Base-by-base conservation (phyloP, 1,140 invertebrate species). In the Drosophila biarmipes region DNA sequence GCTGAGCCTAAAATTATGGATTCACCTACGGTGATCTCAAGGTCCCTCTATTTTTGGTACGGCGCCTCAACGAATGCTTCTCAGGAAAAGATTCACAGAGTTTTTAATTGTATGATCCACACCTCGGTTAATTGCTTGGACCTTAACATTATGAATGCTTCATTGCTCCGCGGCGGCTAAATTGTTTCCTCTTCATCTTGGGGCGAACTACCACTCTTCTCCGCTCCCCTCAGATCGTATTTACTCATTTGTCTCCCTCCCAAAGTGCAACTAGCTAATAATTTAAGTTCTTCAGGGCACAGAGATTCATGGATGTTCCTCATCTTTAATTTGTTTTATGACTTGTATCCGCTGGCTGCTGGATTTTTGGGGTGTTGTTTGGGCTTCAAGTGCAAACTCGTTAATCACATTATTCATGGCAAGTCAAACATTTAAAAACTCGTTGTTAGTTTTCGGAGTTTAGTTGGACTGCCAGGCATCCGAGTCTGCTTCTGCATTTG, bases 211-310 rank as follows among this genome's bases (percentile, higher is more conserved):
- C 24, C 21, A 43, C 38, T 68, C 29, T 11, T 29, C 46, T n/a
- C 27, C 45, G 17, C 27, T 10, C 1, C 24, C 10, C 5, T 6
- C 4, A 17, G 15, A 54, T 67, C 12, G 34, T 11, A 29, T 29
- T 31, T 34, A 24, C 46, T 53, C 38, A 63, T 54, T 55, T 35
- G 35, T 19, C 37, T 53, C 42, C 24, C 51, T 43, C n/a, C 43
- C 27, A 51, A 71, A 66, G 67, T 78, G 64, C 68, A 69, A 63
- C 64, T 58, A 62, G 42, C 56, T 78, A 67, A 67, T 71, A 45
- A 48, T 40, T 68, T 73, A 46, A 75, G 75, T 35, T 43, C 24
- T 24, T 24, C 24, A 4, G 24, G 24, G 3, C 24, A 24, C 24
- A 24, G 3, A 24, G 5, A 24, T 24, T 24, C 24, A 24, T 24